These are phyloP conservation scores for Schizothorax lantsangensis DNA, from an alignment of 2,797 vertebrate genomes.

Conservation along the genomic window DNA sequence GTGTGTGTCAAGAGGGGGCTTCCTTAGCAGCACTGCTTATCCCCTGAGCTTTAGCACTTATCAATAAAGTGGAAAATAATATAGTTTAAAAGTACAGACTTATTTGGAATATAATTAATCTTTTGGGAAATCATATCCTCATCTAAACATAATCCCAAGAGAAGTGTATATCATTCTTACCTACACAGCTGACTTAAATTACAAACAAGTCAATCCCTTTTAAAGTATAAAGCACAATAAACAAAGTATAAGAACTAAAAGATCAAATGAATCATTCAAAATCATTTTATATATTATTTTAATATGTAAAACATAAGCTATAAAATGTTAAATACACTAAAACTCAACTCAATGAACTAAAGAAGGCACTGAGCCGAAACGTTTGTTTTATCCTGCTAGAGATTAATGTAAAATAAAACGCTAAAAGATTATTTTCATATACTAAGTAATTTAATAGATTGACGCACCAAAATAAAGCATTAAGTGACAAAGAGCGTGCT, in stretches of 20 bases:
- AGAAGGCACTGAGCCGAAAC: not conserved
- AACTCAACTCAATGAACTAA: not conserved
- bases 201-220: not conserved
- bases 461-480: not conserved
- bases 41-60: constrained; percentile 49
- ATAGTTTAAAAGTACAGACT: constrained; percentile 45
- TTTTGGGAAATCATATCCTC: constrained; percentile 45
- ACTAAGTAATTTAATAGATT: not conserved
- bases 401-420: too few relatives aligned
- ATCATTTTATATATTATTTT: not conserved
- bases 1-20: constrained; percentile 29
- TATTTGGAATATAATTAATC: constrained; percentile 54
- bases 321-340: not conserved
- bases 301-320: not conserved
- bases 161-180: constrained; percentile 7
- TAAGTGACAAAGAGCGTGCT: too few relatives aligned
- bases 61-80: constrained; percentile 60
- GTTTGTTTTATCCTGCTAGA: not conserved
- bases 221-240: not conserved
- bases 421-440: not conserved
- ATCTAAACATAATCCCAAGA: constrained; percentile 27
- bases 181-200: constrained; percentile 2
- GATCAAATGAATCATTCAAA: not conserved
- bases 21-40: constrained; percentile 53
- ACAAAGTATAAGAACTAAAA: not conserved